These are phyloP conservation scores for Novumbra hubbsi DNA, from an alignment of 2,797 vertebrate species.

Conservation along the genomic window DNA sequence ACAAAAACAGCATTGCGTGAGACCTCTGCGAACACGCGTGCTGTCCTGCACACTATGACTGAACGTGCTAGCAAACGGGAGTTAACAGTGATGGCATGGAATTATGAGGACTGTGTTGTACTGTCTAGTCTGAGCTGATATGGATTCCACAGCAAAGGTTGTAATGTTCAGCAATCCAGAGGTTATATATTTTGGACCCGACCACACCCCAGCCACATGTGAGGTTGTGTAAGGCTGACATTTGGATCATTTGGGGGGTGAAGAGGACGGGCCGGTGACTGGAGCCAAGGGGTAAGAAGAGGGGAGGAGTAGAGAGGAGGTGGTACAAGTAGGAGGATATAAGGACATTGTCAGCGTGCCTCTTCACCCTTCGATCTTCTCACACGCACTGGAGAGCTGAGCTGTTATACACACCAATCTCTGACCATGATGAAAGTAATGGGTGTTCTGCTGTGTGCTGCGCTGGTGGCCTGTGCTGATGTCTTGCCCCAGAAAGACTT, in stretches of 20 bases:
- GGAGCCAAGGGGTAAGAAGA: slow-evolving; percentile 8
- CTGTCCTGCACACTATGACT: neutral
- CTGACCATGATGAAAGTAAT: slow-evolving; percentile 58
- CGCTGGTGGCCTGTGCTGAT: slow-evolving; percentile 47
- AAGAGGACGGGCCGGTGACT: slow-evolving; percentile 8
- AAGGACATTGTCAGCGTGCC: slow-evolving; percentile 37
- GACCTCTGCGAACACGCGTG: neutral
- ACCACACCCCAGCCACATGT: neutral
- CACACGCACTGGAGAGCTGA: neutral
- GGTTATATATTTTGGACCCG: neutral
- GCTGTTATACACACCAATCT: neutral
- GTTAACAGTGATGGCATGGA: too few species aligned
- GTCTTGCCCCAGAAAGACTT: slow-evolving; percentile 75
- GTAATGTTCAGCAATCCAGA: neutral
- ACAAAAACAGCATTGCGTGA: neutral
- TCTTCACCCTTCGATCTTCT: neutral
- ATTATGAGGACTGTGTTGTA: neutral
- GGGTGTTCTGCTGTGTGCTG: slow-evolving; percentile 68
- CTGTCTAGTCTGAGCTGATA: neutral
- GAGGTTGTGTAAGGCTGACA: neutral
- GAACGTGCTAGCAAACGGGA: too few species aligned
- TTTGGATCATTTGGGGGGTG: neutral
- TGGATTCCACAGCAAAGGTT: neutral
- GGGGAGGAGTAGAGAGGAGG: slow-evolving; percentile 10
- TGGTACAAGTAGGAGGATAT: slow-evolving; percentile 47